Percentiles rank a stretch among this genome's conserved stretches.
Conservation (phyloP, 2,113 vertebrate genomes). For the Rallus limicola region DNA sequence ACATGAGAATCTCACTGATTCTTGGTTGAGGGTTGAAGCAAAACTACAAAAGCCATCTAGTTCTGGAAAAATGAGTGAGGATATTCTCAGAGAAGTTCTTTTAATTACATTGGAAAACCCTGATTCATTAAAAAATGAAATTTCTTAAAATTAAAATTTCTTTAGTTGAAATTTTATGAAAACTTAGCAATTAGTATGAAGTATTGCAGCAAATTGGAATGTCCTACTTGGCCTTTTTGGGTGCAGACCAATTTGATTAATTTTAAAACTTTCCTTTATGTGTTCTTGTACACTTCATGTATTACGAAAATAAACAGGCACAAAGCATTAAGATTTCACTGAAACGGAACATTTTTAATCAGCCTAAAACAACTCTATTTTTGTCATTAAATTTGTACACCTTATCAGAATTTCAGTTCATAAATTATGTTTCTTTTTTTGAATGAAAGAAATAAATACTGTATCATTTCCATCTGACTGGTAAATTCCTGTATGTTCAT, state of each 20-base stretch:
- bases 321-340: neutral
- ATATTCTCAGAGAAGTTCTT: neutral
- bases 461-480: neutral
- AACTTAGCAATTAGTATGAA: neutral
- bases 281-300: neutral
- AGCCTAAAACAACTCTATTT: neutral
- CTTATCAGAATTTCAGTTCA: neutral
- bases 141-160: neutral
- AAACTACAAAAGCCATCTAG: neutral
- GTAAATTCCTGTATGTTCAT: neutral
- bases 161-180: neutral
- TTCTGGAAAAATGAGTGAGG: neutral
- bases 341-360: neutral
- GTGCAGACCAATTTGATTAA: neutral
- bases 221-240: neutral
- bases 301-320: neutral
- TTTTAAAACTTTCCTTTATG: neutral
- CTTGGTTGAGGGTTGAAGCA: neutral
- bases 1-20: neutral
- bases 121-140: neutral
- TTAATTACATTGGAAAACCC: neutral
- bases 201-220: neutral
- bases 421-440: neutral
- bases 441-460: neutral
- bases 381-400: neutral